phyloP scores from a whole-genome alignment of 2,797 vertebrate species.

The Pogoniulus pusillus region DNA sequence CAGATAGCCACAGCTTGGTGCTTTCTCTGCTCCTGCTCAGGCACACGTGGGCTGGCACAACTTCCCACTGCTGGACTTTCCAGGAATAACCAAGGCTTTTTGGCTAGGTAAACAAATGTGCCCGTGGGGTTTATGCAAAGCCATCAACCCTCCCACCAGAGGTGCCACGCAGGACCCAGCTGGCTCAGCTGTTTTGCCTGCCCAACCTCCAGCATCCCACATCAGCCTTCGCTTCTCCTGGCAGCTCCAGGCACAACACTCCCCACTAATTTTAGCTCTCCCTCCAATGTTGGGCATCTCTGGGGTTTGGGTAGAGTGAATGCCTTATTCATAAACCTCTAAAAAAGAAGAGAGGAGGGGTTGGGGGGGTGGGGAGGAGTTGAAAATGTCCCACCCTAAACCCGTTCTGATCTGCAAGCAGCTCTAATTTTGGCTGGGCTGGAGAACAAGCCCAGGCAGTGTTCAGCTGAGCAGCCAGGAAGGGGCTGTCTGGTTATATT shows the following conservation, averaged over 20 bases:
- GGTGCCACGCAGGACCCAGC: not conserved
- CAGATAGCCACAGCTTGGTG: not conserved
- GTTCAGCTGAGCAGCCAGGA: slow-evolving; percentile 71
- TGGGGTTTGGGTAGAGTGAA: slow-evolving; percentile 63
- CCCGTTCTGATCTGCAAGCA: slow-evolving; percentile 29
- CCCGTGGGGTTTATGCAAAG: not conserved
- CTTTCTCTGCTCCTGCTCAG: not conserved
- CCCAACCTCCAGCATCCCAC: not conserved
- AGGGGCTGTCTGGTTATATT: slow-evolving; percentile 69
- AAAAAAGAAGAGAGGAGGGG: not conserved
- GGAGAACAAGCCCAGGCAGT: slow-evolving; percentile 74
- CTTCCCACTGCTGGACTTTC: not conserved
- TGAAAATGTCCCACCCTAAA: slow-evolving; percentile 31
- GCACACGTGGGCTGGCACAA: not conserved
- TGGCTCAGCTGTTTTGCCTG: not conserved
- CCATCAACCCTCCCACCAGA: not conserved
- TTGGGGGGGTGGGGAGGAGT: not conserved
- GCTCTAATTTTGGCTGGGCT: slow-evolving; percentile 30
- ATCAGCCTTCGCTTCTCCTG: not conserved
- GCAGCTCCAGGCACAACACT: not conserved
- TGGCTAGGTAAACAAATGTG: not conserved
- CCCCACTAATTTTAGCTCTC: slow-evolving; percentile 69
- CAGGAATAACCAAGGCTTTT: not conserved
- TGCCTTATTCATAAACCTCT: slow-evolving; percentile 60
- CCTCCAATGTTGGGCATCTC: slow-evolving; percentile 40